Evolutionary conservation across 2,797 vertebrate species (phyloP).

Genomic region (Urocyon cinereoargenteus): DNA sequence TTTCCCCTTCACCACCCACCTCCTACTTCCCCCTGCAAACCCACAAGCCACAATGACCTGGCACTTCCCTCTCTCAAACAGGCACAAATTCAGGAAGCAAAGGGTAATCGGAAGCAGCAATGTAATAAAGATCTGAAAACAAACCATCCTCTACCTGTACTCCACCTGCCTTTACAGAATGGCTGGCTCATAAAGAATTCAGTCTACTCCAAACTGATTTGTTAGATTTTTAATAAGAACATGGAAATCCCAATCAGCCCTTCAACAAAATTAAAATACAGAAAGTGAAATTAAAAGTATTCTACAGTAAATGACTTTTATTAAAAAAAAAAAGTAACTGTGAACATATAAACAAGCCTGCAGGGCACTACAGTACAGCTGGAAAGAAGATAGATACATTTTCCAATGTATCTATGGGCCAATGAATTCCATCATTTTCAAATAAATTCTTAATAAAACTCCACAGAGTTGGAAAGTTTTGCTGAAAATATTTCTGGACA

Average conservation of each 20-base stretch:
- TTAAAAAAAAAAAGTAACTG: constrained; percentile 89
- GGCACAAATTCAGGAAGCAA: constrained; percentile 25
- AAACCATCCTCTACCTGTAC: neutral
- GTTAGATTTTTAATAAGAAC: constrained; percentile 88
- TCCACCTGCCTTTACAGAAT: constrained; percentile 2
- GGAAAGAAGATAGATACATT: constrained; percentile 88
- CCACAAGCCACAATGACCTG: constrained; percentile 20
- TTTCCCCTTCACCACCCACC: neutral
- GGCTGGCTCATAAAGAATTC: constrained; percentile 72
- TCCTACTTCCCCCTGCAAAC: neutral
- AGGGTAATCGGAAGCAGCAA: neutral
- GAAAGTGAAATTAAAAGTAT: constrained; percentile 87
- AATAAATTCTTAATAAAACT: constrained; percentile 89
- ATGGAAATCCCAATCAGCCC: constrained; percentile 86
- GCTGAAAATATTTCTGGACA: constrained; percentile 89
- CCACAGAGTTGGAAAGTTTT: constrained; percentile 89
- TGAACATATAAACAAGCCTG: constrained; percentile 93
- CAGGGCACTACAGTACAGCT: constrained; percentile 91
- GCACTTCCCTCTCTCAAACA: neutral
- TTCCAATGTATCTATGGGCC: constrained; percentile 86
- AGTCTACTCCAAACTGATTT: constrained; percentile 81
- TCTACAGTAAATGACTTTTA: constrained; percentile 93
- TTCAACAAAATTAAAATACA: constrained; percentile 88
- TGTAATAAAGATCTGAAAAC: neutral
- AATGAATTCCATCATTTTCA: constrained; percentile 88